Evolutionary conservation across 1,140 invertebrate genomes (phyloP).

Genomic region (Lanistes nyassanus): DNA sequence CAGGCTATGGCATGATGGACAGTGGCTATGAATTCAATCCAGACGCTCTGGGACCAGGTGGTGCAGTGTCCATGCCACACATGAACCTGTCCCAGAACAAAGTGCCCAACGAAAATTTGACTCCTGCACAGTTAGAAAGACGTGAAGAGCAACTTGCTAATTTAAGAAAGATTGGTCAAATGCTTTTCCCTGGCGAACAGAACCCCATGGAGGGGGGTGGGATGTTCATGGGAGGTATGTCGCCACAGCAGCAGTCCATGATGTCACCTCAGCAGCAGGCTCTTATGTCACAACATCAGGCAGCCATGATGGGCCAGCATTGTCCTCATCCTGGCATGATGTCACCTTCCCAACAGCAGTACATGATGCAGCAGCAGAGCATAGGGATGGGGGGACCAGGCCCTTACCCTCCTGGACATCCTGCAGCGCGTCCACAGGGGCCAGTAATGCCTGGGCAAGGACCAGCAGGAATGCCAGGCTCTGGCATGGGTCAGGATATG

Average conservation of each 20-base stretch:
- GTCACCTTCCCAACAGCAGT: conserved; percentile 42
- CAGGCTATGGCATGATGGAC: conserved; percentile 50
- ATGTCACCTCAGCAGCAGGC: conserved; percentile 52
- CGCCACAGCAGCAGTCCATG: conserved; percentile 51
- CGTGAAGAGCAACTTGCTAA: conserved; percentile 83
- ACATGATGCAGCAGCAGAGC: conserved; percentile 51
- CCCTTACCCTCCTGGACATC: conserved; percentile 31
- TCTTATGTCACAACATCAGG: conserved; percentile 53
- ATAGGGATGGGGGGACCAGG: conserved; percentile 17
- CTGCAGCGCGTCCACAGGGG: conserved; percentile 14
- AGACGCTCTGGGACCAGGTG: conserved; percentile 35
- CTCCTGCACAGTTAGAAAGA: conserved; percentile 88
- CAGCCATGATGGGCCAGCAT: conserved; percentile 44
- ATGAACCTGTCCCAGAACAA: conserved; percentile 61
- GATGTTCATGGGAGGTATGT: conserved; percentile 34
- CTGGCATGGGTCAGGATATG: conserved; percentile 40
- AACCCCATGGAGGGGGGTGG: conserved; percentile 9
- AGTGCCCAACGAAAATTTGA: conserved; percentile 92
- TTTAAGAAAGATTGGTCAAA: conserved; percentile 81
- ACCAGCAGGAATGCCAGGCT: conserved; percentile 15
- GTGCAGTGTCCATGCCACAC: conserved; percentile 32
- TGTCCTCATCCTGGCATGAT: conserved; percentile 51
- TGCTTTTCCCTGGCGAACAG: not conserved
- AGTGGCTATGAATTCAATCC: conserved; percentile 49
- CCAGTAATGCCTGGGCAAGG: conserved; percentile 13